Evolutionary conservation across 1,140 invertebrate species (phyloP), one percentile per base, ranked within the genome.

Genomic region (Bombus pyrosoma): DNA sequence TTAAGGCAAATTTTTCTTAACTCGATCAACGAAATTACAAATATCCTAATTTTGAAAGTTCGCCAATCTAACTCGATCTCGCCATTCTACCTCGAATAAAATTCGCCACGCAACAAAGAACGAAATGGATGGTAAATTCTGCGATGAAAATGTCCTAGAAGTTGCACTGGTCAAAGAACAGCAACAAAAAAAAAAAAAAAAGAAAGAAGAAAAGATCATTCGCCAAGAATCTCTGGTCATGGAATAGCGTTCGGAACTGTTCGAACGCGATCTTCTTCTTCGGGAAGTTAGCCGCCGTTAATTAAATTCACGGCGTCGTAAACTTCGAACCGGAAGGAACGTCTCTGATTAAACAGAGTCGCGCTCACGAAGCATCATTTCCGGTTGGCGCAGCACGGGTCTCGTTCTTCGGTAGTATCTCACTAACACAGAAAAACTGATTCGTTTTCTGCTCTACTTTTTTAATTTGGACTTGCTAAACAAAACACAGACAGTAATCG

Each of bases 401-500:
- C 28, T 69, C 82, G 87, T 88, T 86, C 18, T 32, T 68, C 72
- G 86, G 83, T 88, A 83, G 88, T 90, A 47, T 90, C 86, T 92
- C 93, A 94, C 93, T 95, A 95, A 95, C 94, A 93, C 92, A 68
- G 83, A 72, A 64, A 86, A 92, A 94, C 91, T 95, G 92, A 94
- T 94, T 94, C 93, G 91, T 95, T 95, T 75, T 95, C 89, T 95
- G 90, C 95, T 95, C 93, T 94, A 93, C 93, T 95, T 95, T 80
- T 95, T 95, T 95, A 94, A 94, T 95, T 95, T 94, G 94, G 93
- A 94, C 92, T 93, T 94, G 93, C 93, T 94, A 94, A 95, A 94
- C 91, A 93, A 94, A 94, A 93, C 91, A 94, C 95, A 97, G 97
- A 97, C 95, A 97, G 97, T 96, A 97, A 96, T 95, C 96, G 97